Conservation (phyloP, 2,113 vertebrate genomes). For the Indri indri region DNA sequence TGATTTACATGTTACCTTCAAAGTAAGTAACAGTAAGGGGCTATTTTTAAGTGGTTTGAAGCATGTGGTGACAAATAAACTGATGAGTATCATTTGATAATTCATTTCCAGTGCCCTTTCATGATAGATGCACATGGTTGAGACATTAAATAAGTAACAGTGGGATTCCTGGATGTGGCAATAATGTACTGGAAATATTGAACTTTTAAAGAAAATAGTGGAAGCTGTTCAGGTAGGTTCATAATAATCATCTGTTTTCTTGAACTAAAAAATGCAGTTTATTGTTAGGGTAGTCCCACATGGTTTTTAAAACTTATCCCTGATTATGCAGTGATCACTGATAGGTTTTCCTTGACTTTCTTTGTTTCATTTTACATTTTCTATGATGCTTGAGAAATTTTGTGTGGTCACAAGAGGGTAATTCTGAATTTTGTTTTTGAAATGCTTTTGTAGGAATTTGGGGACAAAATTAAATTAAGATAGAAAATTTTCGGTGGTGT, state of each 20-base stretch:
- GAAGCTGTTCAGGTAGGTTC: background rate
- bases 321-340: background rate
- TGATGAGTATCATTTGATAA: background rate
- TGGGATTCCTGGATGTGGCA: background rate
- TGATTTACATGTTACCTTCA: background rate
- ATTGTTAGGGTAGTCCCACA: background rate
- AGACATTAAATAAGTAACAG: background rate
- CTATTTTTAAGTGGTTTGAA: background rate
- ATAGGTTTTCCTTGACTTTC: background rate
- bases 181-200: background rate
- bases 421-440: background rate
- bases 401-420: background rate
- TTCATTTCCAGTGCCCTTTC: background rate
- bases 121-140: background rate
- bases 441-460: background rate
- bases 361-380: background rate
- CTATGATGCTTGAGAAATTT: background rate
- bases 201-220: conserved; percentile 16
- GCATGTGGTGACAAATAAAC: background rate
- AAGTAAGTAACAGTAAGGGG: background rate
- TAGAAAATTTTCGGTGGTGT: background rate
- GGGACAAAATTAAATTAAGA: background rate
- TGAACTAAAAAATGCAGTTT: background rate
- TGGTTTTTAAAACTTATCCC: background rate
- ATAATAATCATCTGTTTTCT: background rate